Evolutionary conservation across 1,140 invertebrate species (phyloP), one percentile per base, ranked within the genome.

Genomic region (Dysdera silvatica): DNA sequence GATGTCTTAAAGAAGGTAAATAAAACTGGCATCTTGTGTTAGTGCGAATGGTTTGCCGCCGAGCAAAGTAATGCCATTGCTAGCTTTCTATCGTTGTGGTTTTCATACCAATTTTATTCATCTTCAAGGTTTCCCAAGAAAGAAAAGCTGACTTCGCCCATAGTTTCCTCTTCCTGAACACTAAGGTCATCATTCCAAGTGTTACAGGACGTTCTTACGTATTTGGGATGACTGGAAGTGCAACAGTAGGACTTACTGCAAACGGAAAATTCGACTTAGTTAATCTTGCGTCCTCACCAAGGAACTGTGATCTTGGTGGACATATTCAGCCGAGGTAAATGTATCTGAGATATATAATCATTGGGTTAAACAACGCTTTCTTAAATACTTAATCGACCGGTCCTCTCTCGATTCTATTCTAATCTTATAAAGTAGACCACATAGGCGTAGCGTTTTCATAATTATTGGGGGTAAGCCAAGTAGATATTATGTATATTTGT

Each of bases 121-220:
- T 41, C 31, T 55, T 49, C 16, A 20, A 63, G 61, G 12, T 62
- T 16, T 23, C 61, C 14, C 24, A 29, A n/a, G 61, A 14, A 26
- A 56, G 41, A 24, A 49, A 14, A 2, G 16, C 43, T 8, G 61
- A 63, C 12, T 56, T 49, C 28, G 55, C 61, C 24, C 61, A 63
- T 32, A 63, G 53, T 40, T 63, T 88, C 3, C 12, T 63, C 16
- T 88, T 93, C 74, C 68, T 93, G 29, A 89, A 94, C 62, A 80
- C 82, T 4, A 84, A 88, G 68, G 71, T 89, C 0, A 77, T 83
- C 4, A 87, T 92, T 71, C 89, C 91, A 16, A 93, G 89, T 0
- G 82, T 84, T 35, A 75, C 84, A 56, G 91, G 91, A 76, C 77
- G 90, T 12, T 84, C 89, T 0, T 72, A 94, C 2, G 84, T 83